phyloP scores from a whole-genome alignment of 2,888 invertebrate species.

The Seira musarum region DNA sequence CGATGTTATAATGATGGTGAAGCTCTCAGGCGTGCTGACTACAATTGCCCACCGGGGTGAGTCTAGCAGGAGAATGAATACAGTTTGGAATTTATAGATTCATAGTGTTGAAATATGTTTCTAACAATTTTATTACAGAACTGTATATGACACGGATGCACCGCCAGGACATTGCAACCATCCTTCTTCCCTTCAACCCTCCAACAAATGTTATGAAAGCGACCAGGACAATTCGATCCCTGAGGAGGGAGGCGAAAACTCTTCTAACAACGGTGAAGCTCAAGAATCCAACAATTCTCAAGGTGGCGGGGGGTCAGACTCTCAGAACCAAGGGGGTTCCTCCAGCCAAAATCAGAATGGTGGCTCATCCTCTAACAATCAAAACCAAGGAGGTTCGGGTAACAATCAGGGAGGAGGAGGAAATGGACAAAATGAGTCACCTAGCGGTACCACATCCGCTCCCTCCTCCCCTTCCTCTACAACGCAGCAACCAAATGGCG shows the following conservation, averaged over 20 bases:
- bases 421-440: slow-evolving; percentile 22
- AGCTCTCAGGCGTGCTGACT: slow-evolving; percentile 44
- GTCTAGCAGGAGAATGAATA: no score
- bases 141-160: slow-evolving; percentile 61
- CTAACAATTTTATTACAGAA: slow-evolving; percentile 55
- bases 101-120: slow-evolving; percentile 55
- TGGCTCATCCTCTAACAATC: slow-evolving; percentile 44
- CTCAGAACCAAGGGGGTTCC: slow-evolving; percentile 48
- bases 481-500: slow-evolving; percentile 27
- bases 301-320: slow-evolving; percentile 35
- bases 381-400: slow-evolving; percentile 41
- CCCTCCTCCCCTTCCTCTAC: slow-evolving; percentile 29
- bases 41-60: slow-evolving; percentile 54
- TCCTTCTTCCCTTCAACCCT: slow-evolving; percentile 56
- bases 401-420: slow-evolving; percentile 47
- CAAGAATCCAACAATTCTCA: neutral
- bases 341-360: slow-evolving; percentile 44
- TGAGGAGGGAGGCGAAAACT: slow-evolving; percentile 19
- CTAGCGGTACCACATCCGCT: slow-evolving; percentile 21
- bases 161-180: slow-evolving; percentile 58
- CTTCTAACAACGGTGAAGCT: slow-evolving; percentile 34
- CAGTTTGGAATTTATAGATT: no score
- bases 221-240: slow-evolving; percentile 28
- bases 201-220: slow-evolving; percentile 59
- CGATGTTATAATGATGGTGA: slow-evolving; percentile 56